Base-by-base conservation (phyloP, 1,140 invertebrate species). In the Lordiphosa stackelbergi region DNA sequence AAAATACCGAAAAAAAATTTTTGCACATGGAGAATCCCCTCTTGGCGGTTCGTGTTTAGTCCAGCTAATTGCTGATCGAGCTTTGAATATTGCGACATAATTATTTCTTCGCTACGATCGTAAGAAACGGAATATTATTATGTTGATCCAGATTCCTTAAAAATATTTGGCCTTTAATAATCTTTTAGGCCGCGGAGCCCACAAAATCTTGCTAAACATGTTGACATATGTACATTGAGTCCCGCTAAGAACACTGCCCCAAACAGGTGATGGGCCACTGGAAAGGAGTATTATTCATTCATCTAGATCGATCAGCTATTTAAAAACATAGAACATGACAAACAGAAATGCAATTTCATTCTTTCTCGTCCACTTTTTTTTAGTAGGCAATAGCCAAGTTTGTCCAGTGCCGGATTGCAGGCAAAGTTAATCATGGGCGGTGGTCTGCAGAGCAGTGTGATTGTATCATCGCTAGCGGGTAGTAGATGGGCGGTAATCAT, bases 391-490 rank as follows among this genome's bases (percentile, higher is more conserved):
- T 95, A 97, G 8, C 93, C 94, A 2, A 99, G 89, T 89, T 98
- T 98, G 57, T 99, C 97, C 7, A 99, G 90, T 72, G 95, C 97
- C 4, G 98, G 98, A 65, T 91, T 92, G 85, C 98, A 99, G 45
- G 98, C 98, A 88, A 95, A 97, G 86, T 98, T 98, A 66, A 99
- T 97, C 98, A 99, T 99, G 6, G 98, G 97, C n/a, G 97, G 98
- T 35, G 98, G 98, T 36, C 97, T 98, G 90, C 97, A 99, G 95
- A 95, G 97, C 43, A 97, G 89, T 4, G 97, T 93, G 5, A 97
- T 89, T 5, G 94, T 95, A 75, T 97, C 95, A 37, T 92, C 88
- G 4, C 90, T 89, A 2, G 97, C 94, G 10, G 95, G 92, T 66
- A 96, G 96, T 60, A 99, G 89, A 81, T 98, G 95, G 1, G 95